Evolutionary conservation across 2,797 vertebrate species (phyloP), one percentile per base, ranked within the genome.

Genomic region (Tadarida brasiliensis): DNA sequence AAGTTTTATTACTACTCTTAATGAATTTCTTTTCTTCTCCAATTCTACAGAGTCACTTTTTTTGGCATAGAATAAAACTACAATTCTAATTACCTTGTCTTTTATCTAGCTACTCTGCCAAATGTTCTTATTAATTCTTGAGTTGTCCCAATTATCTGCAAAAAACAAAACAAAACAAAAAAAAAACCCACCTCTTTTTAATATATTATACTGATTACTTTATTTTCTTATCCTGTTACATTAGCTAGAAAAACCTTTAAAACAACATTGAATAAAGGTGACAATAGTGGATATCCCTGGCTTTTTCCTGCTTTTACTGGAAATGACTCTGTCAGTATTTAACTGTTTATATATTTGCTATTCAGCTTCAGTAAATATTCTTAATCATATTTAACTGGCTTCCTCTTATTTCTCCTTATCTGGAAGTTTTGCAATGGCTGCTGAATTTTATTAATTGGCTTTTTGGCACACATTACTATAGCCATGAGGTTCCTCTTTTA

Each of bases 41-140:
- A 51, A 81, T 84, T 92, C 71, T 83, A 94, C 30, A 2, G 24
- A 81, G 51, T 87, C 70, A 71, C 28, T 96, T 95, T 74, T 17
- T 74, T 71, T 17, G 33, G 28, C 47, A 84, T 10, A 57, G 2
- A 56, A 28, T 74, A 87, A 90, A 93, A 80, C 12, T n/a, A 73
- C 28, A 83, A 92, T 93, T 95, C 85, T 74, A 22, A 89, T 74
- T 86, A 68, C 28, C 17, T 91, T 86, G 19, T 67, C 30, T 87
- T 91, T 90, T 80, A 49, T 47, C 68, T 88, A 51, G 30, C 57
- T 84, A 44, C 20, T 83, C 22, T 92, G 63, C 10, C 78, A 80
- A 81, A 26, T 77, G 57, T 90, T 95, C 54, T 73, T 93, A 94
- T 68, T 88, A 80, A 84, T 92, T 93, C 67, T 89, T 84, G 44